phyloP scores from a whole-genome alignment of 2,113 vertebrate genomes.

The Perca schrenkii region DNA sequence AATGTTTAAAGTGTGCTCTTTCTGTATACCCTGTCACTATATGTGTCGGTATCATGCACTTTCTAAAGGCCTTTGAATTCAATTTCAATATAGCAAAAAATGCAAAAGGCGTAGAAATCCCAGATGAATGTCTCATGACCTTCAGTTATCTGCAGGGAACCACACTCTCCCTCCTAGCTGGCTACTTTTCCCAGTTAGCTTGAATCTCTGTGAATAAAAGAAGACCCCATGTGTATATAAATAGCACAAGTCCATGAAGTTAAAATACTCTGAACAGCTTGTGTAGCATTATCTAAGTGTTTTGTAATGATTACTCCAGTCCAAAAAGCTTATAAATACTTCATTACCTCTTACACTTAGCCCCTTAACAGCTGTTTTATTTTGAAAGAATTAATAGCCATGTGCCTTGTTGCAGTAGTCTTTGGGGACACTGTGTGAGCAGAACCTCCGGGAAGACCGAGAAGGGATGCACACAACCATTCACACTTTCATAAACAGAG shows the following conservation, averaged over 20 bases:
- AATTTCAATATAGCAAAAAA: neutral
- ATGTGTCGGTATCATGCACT: constrained; percentile 1
- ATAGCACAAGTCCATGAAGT: neutral
- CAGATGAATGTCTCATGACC: neutral
- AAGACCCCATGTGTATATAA: constrained; percentile 26
- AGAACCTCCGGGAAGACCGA: neutral
- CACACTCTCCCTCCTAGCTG: neutral
- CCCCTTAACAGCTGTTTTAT: constrained; percentile 33
- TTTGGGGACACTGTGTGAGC: neutral
- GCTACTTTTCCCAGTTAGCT: neutral
- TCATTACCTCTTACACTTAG: constrained; percentile 40
- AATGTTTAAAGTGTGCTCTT: neutral
- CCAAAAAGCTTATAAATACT: constrained; percentile 24
- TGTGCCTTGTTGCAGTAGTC: constrained; percentile 13
- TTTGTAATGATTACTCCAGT: constrained; percentile 27
- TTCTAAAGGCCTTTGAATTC: neutral
- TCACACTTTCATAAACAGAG: constrained; percentile 11
- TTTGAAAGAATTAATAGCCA: constrained; percentile 34
- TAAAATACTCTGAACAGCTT: constrained; percentile 32
- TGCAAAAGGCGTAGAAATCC: neutral
- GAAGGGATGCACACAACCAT: constrained; percentile 4
- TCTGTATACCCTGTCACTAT: neutral
- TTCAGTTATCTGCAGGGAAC: neutral
- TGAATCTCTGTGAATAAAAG: neutral
- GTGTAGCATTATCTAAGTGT: constrained; percentile 28